Base-by-base conservation (phyloP, 2,888 invertebrate genomes). In the Acanthosepion pharaonis region DNA sequence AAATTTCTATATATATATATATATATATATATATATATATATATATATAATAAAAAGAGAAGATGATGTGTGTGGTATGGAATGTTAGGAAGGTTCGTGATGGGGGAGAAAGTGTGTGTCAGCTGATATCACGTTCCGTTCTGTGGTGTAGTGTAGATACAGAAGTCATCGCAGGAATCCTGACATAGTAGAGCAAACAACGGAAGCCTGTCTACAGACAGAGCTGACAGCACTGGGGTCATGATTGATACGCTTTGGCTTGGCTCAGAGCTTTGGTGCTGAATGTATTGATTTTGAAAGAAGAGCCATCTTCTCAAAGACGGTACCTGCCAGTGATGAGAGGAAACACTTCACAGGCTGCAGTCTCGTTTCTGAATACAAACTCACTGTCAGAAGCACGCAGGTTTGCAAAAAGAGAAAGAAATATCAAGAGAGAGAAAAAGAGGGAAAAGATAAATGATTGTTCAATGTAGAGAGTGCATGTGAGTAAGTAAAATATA, bases 121-220 rank as follows among this genome's bases (percentile, higher is more conserved):
- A 78, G 78, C 78, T 78, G 78, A 78, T 78, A 78, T 78, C 78
- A 15, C 18, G 78, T 78, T 78, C 78, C 59, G n/a, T 78, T 78
- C 78, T 33, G 20, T 33, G 78, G 78, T n/a, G 78, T n/a, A 78
- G 78, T 78, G 78, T 78, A 78, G 78, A 78, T 78, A 78, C n/a
- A 78, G 78, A n/a, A 78, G n/a, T 78, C 78, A 78, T 78, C n/a
- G 78, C 78, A 78, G n/a, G 33, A 78, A 78, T 78, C 78, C 78
- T 78, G 78, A 78, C n/a, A 18, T 78, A 78, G 78, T 78, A 78
- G 33, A 78, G 78, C 78, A 78, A 78, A 78, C 78, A 78, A 15
- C 78, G 78, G 78, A 78, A 78, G 78, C 78, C n/a, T 78, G 78
- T 78, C 78, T 78, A 78, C n/a, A 78, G 78, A 78, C n/a, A 78